Base-by-base conservation (phyloP, 1,140 invertebrate genomes). In the Heliothis subflexa region DNA sequence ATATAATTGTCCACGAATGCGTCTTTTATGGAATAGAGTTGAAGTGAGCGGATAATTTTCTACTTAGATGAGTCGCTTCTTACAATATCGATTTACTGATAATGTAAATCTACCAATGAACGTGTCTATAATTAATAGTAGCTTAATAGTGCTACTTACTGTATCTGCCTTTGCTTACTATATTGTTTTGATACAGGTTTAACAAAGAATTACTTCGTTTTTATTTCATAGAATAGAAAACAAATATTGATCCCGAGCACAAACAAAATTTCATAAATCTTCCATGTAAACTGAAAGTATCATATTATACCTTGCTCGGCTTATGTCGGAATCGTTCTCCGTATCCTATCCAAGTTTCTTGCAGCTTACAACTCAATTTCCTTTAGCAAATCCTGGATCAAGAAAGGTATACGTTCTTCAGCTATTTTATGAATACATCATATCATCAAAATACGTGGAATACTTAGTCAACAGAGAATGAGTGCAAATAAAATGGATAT, bases 351-450 rank as follows among this genome's bases (percentile, higher is more conserved):
- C 78, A 82, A 85, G 78, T 82, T 84, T 84, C 81, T 85, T 78
- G 81, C 79, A 84, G 85, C 85, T 87, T 87, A 87, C 85, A 84
- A 83, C 82, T 85, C 85, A 85, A 87, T 87, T 87, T 87, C 81
- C 81, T 79, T 81, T 55, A 72, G 79, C 79, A 87, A 87, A 87
- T 81, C 84, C 85, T 79, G 85, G 84, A 87, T 87, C 82, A 84
- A 81, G 75, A 79, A 83, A 85, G 85, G 83, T 85, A 84, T 81
- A 82, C 75, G 78, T 70, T 82, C 78, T 78, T 80, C 79, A 80
- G 80, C 68, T 82, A 83, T 87, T 85, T 85, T 85, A 85, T 87
- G 79, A 86, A 83, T 83, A 85, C 40, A 82, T 83, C 61, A 78
- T 25, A 45, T n/a, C 55, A 21, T 74, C 71, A 74, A 74, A 59